Percentiles rank a stretch among this genome's conserved stretches.
phyloP scores from a whole-genome alignment of 2,797 vertebrate species.

The Urosaurus nigricauda region DNA sequence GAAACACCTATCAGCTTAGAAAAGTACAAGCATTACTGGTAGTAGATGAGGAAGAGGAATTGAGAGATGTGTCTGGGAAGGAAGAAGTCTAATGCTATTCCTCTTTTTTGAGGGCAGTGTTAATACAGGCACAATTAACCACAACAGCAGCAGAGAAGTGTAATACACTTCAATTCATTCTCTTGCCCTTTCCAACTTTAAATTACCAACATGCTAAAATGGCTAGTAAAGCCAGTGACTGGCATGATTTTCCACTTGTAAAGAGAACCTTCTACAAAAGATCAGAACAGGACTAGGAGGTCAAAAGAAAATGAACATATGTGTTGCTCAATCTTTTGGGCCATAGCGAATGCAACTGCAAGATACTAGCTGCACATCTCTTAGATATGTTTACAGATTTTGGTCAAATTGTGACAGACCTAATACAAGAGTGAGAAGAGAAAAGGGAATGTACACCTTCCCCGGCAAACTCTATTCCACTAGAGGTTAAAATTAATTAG shows the following conservation, averaged over 20 bases:
- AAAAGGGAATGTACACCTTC: slow-evolving; percentile 40
- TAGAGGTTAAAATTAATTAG: slow-evolving; percentile 36
- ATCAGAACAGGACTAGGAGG: slow-evolving; percentile 34
- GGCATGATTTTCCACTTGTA: slow-evolving; percentile 22
- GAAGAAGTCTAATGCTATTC: slow-evolving; percentile 30
- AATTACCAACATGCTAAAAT: slow-evolving; percentile 48
- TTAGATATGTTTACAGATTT: background rate
- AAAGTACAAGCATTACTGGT: slow-evolving; percentile 12
- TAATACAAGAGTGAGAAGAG: slow-evolving; percentile 33
- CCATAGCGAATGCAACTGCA: background rate
- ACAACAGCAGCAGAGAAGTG: slow-evolving; percentile 31
- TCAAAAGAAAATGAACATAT: background rate
- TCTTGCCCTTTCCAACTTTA: slow-evolving; percentile 33
- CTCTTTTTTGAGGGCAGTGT: slow-evolving; percentile 27
- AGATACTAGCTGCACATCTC: background rate
- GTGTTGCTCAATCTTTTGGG: background rate
- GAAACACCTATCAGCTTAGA: slow-evolving; percentile 9
- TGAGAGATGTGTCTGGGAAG: slow-evolving; percentile 37
- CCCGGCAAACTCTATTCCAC: slow-evolving; percentile 36
- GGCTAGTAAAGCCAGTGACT: slow-evolving; percentile 22
- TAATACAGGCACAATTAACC: slow-evolving; percentile 41
- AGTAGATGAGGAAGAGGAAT: slow-evolving; percentile 19
- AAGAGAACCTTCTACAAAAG: background rate
- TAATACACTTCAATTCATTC: slow-evolving; percentile 9
- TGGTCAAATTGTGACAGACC: slow-evolving; percentile 31